These are phyloP conservation scores for Phalacrocorax pelagicus DNA, from an alignment of 2,113 vertebrate species.

Conservation along the genomic window DNA sequence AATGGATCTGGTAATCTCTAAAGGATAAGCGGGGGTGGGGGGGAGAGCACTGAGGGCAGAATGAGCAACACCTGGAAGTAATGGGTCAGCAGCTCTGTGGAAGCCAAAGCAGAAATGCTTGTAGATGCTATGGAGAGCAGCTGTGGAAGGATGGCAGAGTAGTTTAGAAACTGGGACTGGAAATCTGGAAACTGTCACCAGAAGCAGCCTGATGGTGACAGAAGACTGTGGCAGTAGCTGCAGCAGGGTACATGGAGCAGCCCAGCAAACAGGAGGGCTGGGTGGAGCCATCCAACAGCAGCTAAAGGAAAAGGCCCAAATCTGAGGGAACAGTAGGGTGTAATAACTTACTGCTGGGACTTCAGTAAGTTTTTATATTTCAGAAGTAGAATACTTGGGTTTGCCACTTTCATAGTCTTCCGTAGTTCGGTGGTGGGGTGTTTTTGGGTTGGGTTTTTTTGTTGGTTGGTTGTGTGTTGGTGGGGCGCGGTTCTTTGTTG, in stretches of 20 bases:
- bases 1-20: neutral
- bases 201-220: neutral
- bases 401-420: neutral
- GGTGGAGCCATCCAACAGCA: neutral
- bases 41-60: neutral
- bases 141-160: neutral
- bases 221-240: neutral
- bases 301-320: neutral
- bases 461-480: no score
- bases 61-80: neutral
- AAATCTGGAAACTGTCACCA: neutral
- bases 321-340: neutral
- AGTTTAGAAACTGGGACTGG: neutral
- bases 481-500: no score
- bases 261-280: neutral
- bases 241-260: neutral
- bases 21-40: neutral
- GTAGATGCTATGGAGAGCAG: neutral
- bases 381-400: neutral
- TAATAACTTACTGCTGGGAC: neutral
- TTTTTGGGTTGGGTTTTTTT: neutral
- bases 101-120: neutral
- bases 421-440: fast-evolving
- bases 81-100: neutral
- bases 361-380: neutral